Percentiles rank a stretch among this genome's conserved stretches.
Conservation (phyloP, 1,140 invertebrate species). For the Drosophila repleta region DNA sequence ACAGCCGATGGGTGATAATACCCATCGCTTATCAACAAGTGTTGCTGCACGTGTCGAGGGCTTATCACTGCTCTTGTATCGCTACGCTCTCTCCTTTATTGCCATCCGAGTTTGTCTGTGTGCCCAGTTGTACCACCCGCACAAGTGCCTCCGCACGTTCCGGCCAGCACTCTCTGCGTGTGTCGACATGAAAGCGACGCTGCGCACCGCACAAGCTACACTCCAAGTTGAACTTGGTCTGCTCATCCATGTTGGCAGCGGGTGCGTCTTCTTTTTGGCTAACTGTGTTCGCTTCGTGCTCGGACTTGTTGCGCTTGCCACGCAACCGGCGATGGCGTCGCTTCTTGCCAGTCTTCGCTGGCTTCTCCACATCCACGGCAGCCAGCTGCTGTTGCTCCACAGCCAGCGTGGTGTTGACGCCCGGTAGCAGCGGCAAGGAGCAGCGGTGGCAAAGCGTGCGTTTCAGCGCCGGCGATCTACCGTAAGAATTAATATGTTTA, state of each 20-base stretch:
- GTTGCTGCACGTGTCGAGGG: slow-evolving; percentile 13
- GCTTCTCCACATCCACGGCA: not conserved
- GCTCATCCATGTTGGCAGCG: slow-evolving; percentile 1
- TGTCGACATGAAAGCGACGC: slow-evolving; percentile 41
- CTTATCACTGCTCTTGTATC: slow-evolving; percentile 23
- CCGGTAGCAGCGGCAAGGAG: slow-evolving; percentile 57
- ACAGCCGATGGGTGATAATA: slow-evolving; percentile 32
- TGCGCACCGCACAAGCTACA: slow-evolving; percentile 48
- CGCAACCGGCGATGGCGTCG: slow-evolving; percentile 28
- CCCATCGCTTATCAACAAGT: slow-evolving; percentile 21
- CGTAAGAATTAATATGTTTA: not conserved
- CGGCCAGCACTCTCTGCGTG: slow-evolving; percentile 54
- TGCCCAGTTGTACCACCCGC: slow-evolving; percentile 30
- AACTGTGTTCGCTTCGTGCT: not conserved
- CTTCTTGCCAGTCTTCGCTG: slow-evolving; percentile 11
- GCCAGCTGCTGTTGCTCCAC: not conserved
- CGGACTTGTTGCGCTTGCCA: not conserved
- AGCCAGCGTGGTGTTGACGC: slow-evolving; percentile 49
- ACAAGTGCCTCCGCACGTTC: slow-evolving; percentile 53
- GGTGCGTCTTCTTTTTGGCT: not conserved
- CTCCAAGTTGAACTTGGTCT: slow-evolving; percentile 33
- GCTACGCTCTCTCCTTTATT: not conserved
- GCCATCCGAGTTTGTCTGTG: not conserved
- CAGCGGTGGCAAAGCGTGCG: slow-evolving; percentile 61
- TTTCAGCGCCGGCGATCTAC: slow-evolving; percentile 61